Percentiles rank a stretch among this genome's conserved stretches.
Conservation (phyloP, 2,797 vertebrate genomes). For the Ceryle rudis region DNA sequence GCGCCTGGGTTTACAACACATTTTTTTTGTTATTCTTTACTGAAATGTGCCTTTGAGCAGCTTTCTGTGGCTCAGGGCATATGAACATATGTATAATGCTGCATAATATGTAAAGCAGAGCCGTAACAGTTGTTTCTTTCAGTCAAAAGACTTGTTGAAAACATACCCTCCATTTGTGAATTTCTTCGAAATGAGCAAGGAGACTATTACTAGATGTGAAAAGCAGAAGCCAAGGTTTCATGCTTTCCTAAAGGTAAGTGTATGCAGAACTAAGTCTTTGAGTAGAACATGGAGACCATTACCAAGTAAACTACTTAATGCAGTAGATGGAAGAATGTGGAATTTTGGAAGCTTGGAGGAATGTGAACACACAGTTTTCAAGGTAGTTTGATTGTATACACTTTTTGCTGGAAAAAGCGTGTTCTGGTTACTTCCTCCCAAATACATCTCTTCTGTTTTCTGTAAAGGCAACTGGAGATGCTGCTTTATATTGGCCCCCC, state of each 20-base stretch:
- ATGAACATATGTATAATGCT: background rate
- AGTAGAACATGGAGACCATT: background rate
- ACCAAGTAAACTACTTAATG: background rate
- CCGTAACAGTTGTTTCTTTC: slow-evolving; percentile 48
- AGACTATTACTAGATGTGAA: slow-evolving; percentile 94
- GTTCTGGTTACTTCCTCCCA: background rate
- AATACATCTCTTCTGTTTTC: background rate
- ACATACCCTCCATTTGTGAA: slow-evolving; percentile 97
- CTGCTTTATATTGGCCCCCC: background rate
- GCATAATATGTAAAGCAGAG: background rate
- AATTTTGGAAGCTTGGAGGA: background rate
- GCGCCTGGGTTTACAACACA: background rate
- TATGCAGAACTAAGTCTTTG: background rate
- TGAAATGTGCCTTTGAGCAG: slow-evolving; percentile 10
- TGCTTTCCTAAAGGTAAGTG: slow-evolving; percentile 93
- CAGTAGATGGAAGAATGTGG: background rate
- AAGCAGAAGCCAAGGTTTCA: slow-evolving; percentile 97
- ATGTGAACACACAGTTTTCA: background rate
- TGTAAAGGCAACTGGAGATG: background rate
- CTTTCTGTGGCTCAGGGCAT: background rate
- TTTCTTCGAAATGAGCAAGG: slow-evolving; percentile 99
- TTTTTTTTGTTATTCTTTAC: slow-evolving; percentile 24
- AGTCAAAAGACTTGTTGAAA: slow-evolving; percentile 96
- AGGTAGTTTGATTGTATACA: background rate
- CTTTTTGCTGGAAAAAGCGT: background rate